phyloP scores from a whole-genome alignment of 2,888 invertebrate species.

The Carterocephalus palaemon region DNA sequence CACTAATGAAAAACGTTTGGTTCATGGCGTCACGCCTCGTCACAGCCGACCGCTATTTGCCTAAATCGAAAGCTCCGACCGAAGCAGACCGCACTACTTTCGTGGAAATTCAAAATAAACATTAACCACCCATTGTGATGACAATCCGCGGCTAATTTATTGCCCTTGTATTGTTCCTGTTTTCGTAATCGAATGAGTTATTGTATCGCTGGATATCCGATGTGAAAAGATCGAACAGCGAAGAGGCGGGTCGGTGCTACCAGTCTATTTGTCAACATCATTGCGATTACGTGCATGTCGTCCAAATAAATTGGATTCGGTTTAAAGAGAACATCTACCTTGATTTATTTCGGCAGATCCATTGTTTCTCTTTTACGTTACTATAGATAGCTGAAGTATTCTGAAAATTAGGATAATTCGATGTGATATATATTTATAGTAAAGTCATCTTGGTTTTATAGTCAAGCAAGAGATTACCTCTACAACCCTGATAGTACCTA shows the following conservation, averaged over 20 bases:
- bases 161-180: conserved; percentile 36
- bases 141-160: conserved; percentile 36
- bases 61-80: conserved; percentile 1
- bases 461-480: too few species aligned
- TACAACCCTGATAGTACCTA: too few species aligned
- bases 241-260: conserved; percentile 61
- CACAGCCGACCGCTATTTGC: conserved; percentile 5
- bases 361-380: conserved; percentile 18
- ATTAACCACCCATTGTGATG: conserved; percentile 27
- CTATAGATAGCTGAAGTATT: too few species aligned
- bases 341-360: conserved; percentile 9
- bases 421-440: too few species aligned
- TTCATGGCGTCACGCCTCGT: conserved; percentile 5
- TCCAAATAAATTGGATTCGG: conserved; percentile 63
- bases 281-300: conserved; percentile 42
- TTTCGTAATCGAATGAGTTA: conserved; percentile 53
- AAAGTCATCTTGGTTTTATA: too few species aligned
- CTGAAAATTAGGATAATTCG: too few species aligned
- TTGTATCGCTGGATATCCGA: conserved; percentile 51
- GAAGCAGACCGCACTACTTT: conserved; percentile 22
- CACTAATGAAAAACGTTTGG: conserved; percentile 18
- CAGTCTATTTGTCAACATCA: conserved; percentile 75
- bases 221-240: conserved; percentile 66
- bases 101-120: conserved; percentile 27
- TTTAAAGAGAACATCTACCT: conserved; percentile 40